A percentile compares a stretch with the other conserved stretches of the same genome.
These are phyloP conservation scores for Selenia dentaria DNA, from an alignment of 2,888 invertebrate genomes.

Conservation along the genomic window DNA sequence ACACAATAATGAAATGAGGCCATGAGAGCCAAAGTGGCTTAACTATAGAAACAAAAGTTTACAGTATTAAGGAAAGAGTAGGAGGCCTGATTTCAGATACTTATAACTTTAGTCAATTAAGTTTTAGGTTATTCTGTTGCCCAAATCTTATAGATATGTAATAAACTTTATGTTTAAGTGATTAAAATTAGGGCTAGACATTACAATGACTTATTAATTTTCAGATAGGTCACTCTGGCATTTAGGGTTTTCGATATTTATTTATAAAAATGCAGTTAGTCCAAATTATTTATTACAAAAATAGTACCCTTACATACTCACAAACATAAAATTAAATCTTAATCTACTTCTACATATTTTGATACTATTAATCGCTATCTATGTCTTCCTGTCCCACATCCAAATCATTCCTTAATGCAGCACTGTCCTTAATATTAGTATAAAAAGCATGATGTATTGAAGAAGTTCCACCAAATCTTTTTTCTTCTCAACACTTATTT, in stretches of 20 bases:
- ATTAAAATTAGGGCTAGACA: conserved; percentile 15
- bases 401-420: neutral
- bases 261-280: conserved; percentile 7
- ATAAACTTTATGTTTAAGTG: neutral
- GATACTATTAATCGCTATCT: neutral
- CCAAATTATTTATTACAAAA: conserved; percentile 3
- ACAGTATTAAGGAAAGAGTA: neutral
- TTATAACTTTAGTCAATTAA: neutral
- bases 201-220: conserved; percentile 12
- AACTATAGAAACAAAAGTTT: conserved; percentile 1
- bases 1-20: too few species aligned
- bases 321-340: conserved; percentile 2
- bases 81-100: too few species aligned
- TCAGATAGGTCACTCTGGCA: conserved; percentile 13
- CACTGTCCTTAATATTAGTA: neutral
- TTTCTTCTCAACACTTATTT: conserved; percentile 18
- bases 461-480: conserved; percentile 10
- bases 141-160: neutral
- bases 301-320: neutral
- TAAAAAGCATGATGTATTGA: conserved; percentile 8
- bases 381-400: neutral
- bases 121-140: neutral
- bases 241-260: conserved; percentile 9
- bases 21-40: neutral
- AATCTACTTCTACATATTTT: conserved; percentile 1